These are phyloP conservation scores for Listronotus bonariensis DNA, from an alignment of 1,140 invertebrate species.

Conservation along the genomic window DNA sequence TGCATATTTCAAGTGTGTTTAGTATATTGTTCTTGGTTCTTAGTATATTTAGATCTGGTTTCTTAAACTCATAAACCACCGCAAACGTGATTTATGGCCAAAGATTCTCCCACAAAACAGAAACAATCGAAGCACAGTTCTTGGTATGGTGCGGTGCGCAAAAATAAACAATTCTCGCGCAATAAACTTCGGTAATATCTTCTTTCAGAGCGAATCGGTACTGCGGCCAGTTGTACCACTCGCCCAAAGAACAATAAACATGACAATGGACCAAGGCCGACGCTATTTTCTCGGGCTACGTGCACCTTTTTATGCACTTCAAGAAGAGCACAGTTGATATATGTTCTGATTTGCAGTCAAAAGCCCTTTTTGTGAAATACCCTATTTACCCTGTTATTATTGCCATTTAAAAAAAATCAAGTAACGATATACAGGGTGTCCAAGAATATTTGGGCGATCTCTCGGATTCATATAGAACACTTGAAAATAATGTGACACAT, in stretches of 20 bases:
- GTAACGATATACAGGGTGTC: too few species aligned
- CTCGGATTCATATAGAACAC: too few species aligned
- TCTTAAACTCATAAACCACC: slow-evolving; percentile 12
- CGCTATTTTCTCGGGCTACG: slow-evolving; percentile 18
- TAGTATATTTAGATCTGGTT: neutral
- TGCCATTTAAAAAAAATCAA: too few species aligned
- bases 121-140: slow-evolving; percentile 17
- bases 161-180: slow-evolving; percentile 31
- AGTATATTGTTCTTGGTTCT: too few species aligned
- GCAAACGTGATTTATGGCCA: slow-evolving; percentile 19
- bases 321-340: slow-evolving; percentile 2
- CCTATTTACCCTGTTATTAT: too few species aligned
- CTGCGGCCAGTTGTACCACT: slow-evolving; percentile 13
- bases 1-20: too few species aligned
- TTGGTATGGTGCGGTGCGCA: slow-evolving; percentile 6
- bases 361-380: too few species aligned
- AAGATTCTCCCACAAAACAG: slow-evolving; percentile 22
- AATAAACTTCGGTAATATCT: slow-evolving; percentile 33
- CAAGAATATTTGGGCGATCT: too few species aligned
- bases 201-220: slow-evolving; percentile 18
- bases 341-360: too few species aligned
- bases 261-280: slow-evolving; percentile 28
- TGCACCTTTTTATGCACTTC: neutral
- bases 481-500: too few species aligned
- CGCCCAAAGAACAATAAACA: slow-evolving; percentile 32